Conservation (phyloP, 2,797 vertebrate species). For the Arrhamphus sclerolepis region DNA sequence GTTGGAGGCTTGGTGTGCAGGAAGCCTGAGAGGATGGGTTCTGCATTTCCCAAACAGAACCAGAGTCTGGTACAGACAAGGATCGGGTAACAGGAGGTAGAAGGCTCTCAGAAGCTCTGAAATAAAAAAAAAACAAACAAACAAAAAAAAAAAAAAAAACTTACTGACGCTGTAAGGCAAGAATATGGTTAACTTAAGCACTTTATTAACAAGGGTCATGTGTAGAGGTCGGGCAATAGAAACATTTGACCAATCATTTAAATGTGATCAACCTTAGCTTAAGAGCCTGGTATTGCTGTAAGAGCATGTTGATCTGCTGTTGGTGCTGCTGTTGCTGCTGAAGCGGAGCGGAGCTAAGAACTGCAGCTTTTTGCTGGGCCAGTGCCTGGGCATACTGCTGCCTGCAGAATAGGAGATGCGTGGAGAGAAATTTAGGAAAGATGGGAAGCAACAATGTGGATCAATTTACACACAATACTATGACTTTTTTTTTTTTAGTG, state of each 20-base stretch:
- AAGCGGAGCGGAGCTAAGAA: conserved; percentile 85
- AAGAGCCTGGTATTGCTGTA: conserved; percentile 93
- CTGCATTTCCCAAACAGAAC: conserved; percentile 98
- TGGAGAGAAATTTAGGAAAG: background rate
- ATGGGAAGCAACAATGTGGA: background rate
- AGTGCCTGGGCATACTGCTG: conserved; percentile 96
- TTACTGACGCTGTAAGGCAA: background rate
- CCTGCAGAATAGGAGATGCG: conserved; percentile 64
- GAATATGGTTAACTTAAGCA: background rate
- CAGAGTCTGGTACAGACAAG: conserved; percentile 91
- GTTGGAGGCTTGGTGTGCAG: conserved; percentile 82
- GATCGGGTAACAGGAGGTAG: conserved; percentile 92
- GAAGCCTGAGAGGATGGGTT: conserved; percentile 88
- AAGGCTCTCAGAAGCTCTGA: conserved; percentile 79
- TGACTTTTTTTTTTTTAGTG: too few relatives aligned
- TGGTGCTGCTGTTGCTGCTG: conserved; percentile 96
- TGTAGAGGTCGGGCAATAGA: background rate
- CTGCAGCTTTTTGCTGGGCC: conserved; percentile 92
- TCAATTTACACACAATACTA: too few relatives aligned
- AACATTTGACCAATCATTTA: background rate
- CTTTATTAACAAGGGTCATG: background rate
- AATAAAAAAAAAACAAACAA: conserved; percentile 9
- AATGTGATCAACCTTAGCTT: conserved; percentile 89
- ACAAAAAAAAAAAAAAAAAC: background rate
- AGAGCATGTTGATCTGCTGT: conserved; percentile 91